phyloP scores from a whole-genome alignment of 1,140 invertebrate genomes.

The Belonocnema kinseyi region DNA sequence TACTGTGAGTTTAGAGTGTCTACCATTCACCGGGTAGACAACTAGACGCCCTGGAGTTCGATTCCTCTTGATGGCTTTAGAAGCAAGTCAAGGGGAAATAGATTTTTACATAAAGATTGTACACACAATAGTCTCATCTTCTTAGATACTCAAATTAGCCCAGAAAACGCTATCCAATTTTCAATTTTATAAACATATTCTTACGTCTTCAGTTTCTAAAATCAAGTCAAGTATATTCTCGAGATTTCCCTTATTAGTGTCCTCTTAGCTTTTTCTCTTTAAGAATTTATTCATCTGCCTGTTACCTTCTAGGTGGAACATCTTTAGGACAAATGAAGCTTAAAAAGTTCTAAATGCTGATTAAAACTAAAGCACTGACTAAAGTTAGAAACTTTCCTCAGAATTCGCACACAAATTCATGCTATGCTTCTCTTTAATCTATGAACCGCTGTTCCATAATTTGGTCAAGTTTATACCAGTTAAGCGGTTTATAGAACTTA shows the following conservation, averaged over 20 bases:
- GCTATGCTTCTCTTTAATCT: conserved; percentile 2
- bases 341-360: neutral
- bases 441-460: conserved; percentile 12
- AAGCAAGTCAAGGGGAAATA: neutral
- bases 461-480: conserved; percentile 1
- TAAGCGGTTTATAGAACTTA: conserved; percentile 9
- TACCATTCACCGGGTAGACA: too few species aligned
- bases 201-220: neutral
- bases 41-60: too few species aligned
- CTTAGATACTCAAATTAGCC: neutral
- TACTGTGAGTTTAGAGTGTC: too few species aligned
- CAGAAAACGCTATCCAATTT: neutral
- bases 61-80: too few species aligned
- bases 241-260: neutral
- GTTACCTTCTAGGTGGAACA: neutral
- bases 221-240: neutral
- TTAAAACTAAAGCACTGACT: conserved; percentile 5
- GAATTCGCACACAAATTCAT: neutral
- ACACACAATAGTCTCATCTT: neutral
- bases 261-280: neutral
- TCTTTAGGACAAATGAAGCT: neutral
- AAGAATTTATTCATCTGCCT: neutral
- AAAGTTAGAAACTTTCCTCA: neutral
- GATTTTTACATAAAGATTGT: conserved; percentile 9
- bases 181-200: neutral